Evolutionary conservation across 2,797 vertebrate species (phyloP).

Genomic region (Phoxinus dragarum): DNA sequence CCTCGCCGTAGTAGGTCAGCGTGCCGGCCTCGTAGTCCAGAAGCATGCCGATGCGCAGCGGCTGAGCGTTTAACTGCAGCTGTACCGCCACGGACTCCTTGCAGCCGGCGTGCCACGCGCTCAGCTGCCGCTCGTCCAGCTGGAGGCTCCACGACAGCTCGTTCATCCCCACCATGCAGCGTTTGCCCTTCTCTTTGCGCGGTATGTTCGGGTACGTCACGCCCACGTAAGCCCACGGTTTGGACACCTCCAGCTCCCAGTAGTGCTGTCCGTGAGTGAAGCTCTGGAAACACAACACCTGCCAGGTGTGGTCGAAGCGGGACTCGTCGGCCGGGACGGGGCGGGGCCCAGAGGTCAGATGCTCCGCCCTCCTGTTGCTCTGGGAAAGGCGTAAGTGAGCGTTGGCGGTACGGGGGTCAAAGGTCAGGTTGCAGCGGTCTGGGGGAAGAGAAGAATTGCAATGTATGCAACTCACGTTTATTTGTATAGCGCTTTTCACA

Average conservation of each 20-base stretch:
- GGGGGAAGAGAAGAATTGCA: conserved; percentile 26
- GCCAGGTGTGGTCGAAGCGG: conserved; percentile 89
- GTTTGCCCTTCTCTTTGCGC: conserved; percentile 73
- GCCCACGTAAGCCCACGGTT: conserved; percentile 87
- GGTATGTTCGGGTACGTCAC: conserved; percentile 84
- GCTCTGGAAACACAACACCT: conserved; percentile 87
- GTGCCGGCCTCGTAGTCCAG: conserved; percentile 84
- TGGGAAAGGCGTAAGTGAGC: conserved; percentile 83
- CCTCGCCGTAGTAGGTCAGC: conserved; percentile 90
- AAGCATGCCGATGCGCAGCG: conserved; percentile 84
- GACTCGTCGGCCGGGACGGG: conserved; percentile 66
- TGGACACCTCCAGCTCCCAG: conserved; percentile 91
- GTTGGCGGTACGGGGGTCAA: conserved; percentile 87
- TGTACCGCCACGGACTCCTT: conserved; percentile 67
- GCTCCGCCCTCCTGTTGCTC: conserved; percentile 81
- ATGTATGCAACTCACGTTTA: no score
- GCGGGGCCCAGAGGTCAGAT: conserved; percentile 77
- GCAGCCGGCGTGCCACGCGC: conserved; percentile 86
- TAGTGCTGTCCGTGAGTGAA: conserved; percentile 85
- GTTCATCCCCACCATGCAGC: conserved; percentile 89
- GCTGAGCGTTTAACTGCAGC: conserved; percentile 72
- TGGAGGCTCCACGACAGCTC: conserved; percentile 92
- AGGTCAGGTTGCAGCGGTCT: conserved; percentile 89
- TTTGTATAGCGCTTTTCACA: no score
- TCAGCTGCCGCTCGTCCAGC: conserved; percentile 83